Base-by-base conservation (phyloP, 2,888 invertebrate genomes). In the Nineta flava region DNA sequence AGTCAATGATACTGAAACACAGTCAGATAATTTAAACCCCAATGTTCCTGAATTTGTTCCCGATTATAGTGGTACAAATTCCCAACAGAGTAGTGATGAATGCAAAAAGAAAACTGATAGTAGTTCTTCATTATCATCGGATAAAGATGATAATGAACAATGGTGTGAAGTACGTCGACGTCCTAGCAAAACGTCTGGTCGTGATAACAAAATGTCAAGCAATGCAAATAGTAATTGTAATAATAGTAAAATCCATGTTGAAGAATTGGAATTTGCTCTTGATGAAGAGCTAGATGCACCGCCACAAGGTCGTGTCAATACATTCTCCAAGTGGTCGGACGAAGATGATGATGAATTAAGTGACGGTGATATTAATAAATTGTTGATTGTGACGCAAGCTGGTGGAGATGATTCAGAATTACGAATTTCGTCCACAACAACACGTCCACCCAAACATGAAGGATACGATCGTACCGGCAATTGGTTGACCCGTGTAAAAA, bases 191-290 rank as follows among this genome's bases (percentile, higher is more conserved):
- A 46, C 9, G 51, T 34, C 52, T 48, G 51, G 52, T 38, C 61
- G 58, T 46, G 62, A 63, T 49, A 58, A 50, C 12, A 53, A 53
- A 35, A 50, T 53, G 12, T 52, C 6, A 61, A 61, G 51, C 1
- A 12, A 35, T 17, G 13, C 16, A 15, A 42, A 42, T 15, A 9
- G 3, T 9, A 15, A n/a, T 15, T 49, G 53, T 10, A 57, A 56
- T 31, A 54, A 56, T 46, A 65, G 67, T 16, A 38, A 50, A 40
- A 31, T 35, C 6, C 53, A 55, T 57, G 57, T 79, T 55, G 93
- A 94, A 68, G 94, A 94, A 65, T 70, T 95, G 55, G 92, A 94
- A 66, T 97, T 97, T 71, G 90, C 93, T 70, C 91, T 97, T 64
- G 96, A 97, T 63, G 96, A 96, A 71, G 97, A 97, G 67, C 70